A percentile compares a stretch with the other conserved stretches of the same genome.
These are phyloP conservation scores for Nothocercus julius DNA, from an alignment of 2,113 vertebrate species.

Conservation along the genomic window DNA sequence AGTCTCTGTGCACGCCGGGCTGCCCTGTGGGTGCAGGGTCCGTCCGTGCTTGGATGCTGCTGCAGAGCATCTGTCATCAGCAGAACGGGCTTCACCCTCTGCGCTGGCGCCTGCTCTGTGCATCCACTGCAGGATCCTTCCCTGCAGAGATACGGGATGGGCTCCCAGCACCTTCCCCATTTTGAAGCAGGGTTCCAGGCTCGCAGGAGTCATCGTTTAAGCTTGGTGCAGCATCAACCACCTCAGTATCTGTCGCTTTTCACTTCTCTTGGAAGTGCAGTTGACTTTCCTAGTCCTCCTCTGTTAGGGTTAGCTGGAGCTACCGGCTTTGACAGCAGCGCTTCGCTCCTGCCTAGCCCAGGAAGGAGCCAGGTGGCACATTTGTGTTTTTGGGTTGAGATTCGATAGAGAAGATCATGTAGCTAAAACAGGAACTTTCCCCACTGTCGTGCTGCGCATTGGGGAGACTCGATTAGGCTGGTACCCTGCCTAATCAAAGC, in stretches of 20 bases:
- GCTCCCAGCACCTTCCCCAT: background rate
- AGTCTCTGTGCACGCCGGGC: too few relatives aligned
- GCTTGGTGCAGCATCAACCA: background rate
- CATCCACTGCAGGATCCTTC: background rate
- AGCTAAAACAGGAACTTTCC: background rate
- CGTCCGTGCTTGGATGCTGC: too few relatives aligned
- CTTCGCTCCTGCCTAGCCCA: too few relatives aligned
- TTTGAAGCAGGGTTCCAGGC: rapidly evolving
- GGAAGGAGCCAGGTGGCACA: background rate
- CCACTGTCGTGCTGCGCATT: rapidly evolving
- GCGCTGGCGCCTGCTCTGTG: rapidly evolving
- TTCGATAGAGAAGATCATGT: rapidly evolving
- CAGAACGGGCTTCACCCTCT: background rate
- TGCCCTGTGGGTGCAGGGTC: too few relatives aligned
- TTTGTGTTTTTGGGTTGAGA: background rate
- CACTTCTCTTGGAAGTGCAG: background rate
- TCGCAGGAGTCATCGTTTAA: background rate
- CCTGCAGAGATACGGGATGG: background rate
- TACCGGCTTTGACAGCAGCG: too few relatives aligned
- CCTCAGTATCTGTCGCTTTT: background rate
- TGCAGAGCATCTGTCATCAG: background rate
- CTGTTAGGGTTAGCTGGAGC: too few relatives aligned
- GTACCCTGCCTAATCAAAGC: background rate
- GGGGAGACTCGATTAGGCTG: background rate
- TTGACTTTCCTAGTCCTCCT: background rate